Evolutionary conservation across 2,797 vertebrate species (phyloP).

Genomic region (Galago senegalensis): DNA sequence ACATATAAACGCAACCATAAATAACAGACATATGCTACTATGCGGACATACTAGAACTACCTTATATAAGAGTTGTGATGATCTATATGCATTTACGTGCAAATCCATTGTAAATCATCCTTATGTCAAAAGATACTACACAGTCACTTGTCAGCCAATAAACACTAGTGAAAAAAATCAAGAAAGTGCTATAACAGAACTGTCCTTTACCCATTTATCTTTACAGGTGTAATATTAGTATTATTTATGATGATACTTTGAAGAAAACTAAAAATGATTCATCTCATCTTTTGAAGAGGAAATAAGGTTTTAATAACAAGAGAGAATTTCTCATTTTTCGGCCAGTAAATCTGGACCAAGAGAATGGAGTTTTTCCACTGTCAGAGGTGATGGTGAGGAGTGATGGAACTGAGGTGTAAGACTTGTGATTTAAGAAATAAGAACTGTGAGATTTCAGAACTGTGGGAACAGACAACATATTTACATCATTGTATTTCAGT

Average conservation of each 20-base stretch:
- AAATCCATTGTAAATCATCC: slow-evolving; percentile 2
- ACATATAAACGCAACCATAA: not conserved
- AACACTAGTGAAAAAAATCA: slow-evolving; percentile 35
- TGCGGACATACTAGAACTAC: not conserved
- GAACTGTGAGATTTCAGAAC: not conserved
- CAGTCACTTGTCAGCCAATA: slow-evolving; percentile 50
- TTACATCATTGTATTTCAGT: not conserved
- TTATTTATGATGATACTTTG: slow-evolving; percentile 54
- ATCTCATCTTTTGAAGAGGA: not conserved
- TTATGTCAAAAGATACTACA: slow-evolving; percentile 34
- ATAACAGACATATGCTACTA: not conserved
- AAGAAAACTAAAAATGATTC: not conserved
- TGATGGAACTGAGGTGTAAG: not conserved
- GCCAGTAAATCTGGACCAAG: not conserved
- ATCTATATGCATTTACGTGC: not conserved
- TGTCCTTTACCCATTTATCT: slow-evolving; percentile 53
- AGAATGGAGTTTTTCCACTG: slow-evolving; percentile 10
- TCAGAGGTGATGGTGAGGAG: not conserved
- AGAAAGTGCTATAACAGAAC: not conserved
- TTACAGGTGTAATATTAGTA: slow-evolving; percentile 36
- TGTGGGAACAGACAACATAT: not conserved
- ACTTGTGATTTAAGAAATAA: not conserved
- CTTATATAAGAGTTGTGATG: slow-evolving; percentile 38
- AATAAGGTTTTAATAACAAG: slow-evolving; percentile 51
- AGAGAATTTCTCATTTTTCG: not conserved